Conservation (phyloP, 2,797 vertebrate genomes). For the Buceros bicornis region DNA sequence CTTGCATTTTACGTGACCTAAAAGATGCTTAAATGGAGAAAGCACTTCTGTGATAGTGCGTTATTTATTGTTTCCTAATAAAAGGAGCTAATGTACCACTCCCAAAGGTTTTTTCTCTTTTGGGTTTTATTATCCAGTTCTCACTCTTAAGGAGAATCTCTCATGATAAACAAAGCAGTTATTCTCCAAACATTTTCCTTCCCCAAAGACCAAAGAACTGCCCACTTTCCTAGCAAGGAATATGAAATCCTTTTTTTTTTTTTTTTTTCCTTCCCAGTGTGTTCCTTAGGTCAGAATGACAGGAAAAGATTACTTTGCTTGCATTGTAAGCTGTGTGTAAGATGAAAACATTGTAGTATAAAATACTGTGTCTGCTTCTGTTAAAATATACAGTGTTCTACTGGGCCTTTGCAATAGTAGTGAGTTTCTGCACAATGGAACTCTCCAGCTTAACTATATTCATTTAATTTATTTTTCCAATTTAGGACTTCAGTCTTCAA, state of each 20-base stretch:
- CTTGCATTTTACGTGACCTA: background rate
- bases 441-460: background rate
- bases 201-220: background rate
- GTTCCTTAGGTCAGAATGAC: background rate
- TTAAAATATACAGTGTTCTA: background rate
- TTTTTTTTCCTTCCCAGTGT: background rate
- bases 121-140: background rate
- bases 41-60: background rate
- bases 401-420: background rate
- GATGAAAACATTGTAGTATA: background rate
- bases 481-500: background rate
- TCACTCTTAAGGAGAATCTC: background rate
- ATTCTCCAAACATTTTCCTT: slow-evolving; percentile 43
- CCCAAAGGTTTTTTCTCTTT: background rate
- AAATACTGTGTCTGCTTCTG: background rate
- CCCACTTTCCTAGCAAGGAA: slow-evolving; percentile 17
- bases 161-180: slow-evolving; percentile 31
- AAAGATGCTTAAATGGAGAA: background rate
- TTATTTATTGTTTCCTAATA: slow-evolving; percentile 8
- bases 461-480: background rate
- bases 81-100: background rate
- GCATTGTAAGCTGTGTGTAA: background rate
- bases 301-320: slow-evolving; percentile 10
- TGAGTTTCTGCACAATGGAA: background rate
- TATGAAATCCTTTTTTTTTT: background rate